A percentile compares a stretch with the other conserved stretches of the same genome.
These are phyloP conservation scores for Vulpes vulpes DNA, from an alignment of 2,113 vertebrate genomes.

Conservation along the genomic window DNA sequence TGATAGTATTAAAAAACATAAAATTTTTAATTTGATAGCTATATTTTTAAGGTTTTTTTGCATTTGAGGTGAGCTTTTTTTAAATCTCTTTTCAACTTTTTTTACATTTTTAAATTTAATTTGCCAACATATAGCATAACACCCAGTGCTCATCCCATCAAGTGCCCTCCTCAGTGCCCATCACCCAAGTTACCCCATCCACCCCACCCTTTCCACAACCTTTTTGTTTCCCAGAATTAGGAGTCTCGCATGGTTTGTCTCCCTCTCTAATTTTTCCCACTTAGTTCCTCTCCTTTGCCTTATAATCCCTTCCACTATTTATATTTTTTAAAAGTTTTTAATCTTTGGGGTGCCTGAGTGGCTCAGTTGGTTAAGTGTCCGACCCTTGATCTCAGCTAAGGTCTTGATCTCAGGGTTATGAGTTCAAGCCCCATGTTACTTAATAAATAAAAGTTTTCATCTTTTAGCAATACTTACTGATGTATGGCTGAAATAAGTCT, in stretches of 20 bases:
- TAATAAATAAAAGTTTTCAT: not conserved
- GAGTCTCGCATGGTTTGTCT: too few species aligned
- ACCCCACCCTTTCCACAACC: too few species aligned
- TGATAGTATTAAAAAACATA: slow-evolving; percentile 22
- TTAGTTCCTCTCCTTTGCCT: too few species aligned
- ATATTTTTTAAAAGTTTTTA: not conserved
- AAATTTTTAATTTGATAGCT: slow-evolving; percentile 30
- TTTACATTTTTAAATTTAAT: too few species aligned
- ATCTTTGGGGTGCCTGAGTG: not conserved
- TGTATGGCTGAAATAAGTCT: slow-evolving; percentile 7
- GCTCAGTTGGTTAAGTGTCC: not conserved
- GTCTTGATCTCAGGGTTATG: not conserved
- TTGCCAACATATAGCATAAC: too few species aligned
- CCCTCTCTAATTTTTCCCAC: too few species aligned
- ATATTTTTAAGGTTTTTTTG: not conserved
- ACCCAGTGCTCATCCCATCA: too few species aligned
- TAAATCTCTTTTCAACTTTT: too few species aligned
- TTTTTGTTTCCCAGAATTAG: too few species aligned
- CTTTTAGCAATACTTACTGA: slow-evolving; percentile 1
- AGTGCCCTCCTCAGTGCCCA: too few species aligned
- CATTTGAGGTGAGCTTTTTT: too few species aligned
- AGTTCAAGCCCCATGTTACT: not conserved
- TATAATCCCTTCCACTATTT: not conserved
- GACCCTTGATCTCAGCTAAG: not conserved
- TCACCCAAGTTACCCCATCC: too few species aligned